phyloP scores from a whole-genome alignment of 2,797 vertebrate genomes.

The Notoglanidium macrostoma region DNA sequence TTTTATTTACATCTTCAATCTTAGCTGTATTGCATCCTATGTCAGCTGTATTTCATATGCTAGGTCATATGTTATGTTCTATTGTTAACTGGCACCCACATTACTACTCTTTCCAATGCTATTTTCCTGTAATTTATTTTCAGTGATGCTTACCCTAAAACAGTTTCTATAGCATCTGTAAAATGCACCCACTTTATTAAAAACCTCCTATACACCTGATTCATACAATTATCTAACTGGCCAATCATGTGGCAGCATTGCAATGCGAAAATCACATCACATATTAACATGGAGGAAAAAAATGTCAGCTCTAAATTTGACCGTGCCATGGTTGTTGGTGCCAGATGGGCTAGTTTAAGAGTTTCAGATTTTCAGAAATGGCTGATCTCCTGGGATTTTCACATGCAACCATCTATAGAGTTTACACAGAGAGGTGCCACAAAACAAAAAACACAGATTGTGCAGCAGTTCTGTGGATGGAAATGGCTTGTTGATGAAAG shows the following conservation, averaged over 20 bases:
- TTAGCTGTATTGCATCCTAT: too few relatives aligned
- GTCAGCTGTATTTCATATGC: too few relatives aligned
- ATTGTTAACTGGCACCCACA: too few relatives aligned
- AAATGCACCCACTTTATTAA: neutral
- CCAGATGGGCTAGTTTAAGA: neutral
- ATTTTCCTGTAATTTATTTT: neutral
- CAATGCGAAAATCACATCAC: neutral
- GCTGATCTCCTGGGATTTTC: neutral
- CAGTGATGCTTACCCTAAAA: neutral
- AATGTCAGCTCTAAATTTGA: neutral
- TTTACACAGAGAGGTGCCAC: neutral
- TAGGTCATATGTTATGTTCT: too few relatives aligned
- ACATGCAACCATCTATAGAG: neutral
- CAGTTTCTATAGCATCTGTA: neutral
- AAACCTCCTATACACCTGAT: neutral
- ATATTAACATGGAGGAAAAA: neutral
- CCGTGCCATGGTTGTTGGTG: neutral
- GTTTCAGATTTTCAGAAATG: neutral
- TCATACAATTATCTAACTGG: neutral
- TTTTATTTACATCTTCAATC: neutral
- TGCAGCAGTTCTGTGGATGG: neutral
- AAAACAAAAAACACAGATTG: neutral
- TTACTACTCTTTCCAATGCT: neutral
- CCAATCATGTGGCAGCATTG: neutral
- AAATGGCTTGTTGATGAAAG: neutral